Base-by-base conservation (phyloP, 1,140 invertebrate species). In the Cephus cinctus region DNA sequence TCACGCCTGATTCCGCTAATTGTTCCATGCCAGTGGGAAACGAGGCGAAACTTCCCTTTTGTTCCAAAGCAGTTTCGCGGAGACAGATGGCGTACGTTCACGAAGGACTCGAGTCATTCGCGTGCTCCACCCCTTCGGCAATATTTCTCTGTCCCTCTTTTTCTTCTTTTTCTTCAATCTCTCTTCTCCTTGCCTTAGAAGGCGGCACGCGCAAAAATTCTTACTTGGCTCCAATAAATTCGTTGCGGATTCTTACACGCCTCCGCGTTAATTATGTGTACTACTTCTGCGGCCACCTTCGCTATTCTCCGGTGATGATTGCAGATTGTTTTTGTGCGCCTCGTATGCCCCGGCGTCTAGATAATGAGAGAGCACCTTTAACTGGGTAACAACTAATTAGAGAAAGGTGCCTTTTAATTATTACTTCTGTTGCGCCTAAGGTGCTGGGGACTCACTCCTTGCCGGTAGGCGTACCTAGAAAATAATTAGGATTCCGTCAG, bases 1-100 rank as follows among this genome's bases (percentile, higher is more conserved):
- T 71, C 59, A 59, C 61, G 60, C 63, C 58, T 40, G 51, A 56
- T 56, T 46, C 41, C 11, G 30, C 59, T 71, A 69, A 69, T 69
- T 64, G 59, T 57, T 40, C 36, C 30, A 20, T n/a, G n/a, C n/a
- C n/a, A n/a, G n/a, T n/a, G n/a, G n/a, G n/a, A n/a, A n/a, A n/a
- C n/a, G n/a, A n/a, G n/a, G n/a, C n/a, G 27, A 25, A 35, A 35
- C 12, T 3, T 45, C 23, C 36, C 27, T 12, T 15, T 18, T 12
- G 18, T 53, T 34, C 48, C 36, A 52, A n/a, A 57, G 52, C 51
- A 52, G 19, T 36, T 54, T 36, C 46, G 8, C 9, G 34, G 12
- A 32, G 27, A 50, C 47, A 50, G 42, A 50, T 50, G 47, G 47
- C 25, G 19, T 20, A 14, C 47, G 39, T 18, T 16, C 19, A 19